Conservation (phyloP, 2,888 invertebrate genomes). For the Leptinotarsa tumamoca region DNA sequence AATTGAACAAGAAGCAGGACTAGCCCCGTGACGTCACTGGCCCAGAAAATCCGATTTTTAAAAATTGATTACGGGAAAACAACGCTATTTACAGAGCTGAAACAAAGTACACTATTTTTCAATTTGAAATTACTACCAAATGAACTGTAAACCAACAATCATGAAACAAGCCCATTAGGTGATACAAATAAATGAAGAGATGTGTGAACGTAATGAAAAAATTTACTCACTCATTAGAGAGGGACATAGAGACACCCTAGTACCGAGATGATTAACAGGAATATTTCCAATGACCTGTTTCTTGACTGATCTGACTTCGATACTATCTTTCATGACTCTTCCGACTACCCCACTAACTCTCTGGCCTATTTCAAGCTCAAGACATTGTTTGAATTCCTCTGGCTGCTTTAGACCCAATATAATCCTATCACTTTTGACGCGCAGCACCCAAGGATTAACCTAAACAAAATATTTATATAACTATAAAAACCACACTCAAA, state of each 20-base stretch:
- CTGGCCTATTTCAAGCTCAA: slow-evolving; percentile 63
- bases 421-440: slow-evolving; percentile 64
- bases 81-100: too few species aligned
- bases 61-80: too few species aligned
- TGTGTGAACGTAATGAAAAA: not conserved
- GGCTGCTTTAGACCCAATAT: slow-evolving; percentile 64
- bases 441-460: slow-evolving; percentile 69
- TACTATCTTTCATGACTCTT: slow-evolving; percentile 57
- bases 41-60: too few species aligned
- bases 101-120: too few species aligned
- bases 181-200: too few species aligned
- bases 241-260: slow-evolving; percentile 60
- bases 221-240: slow-evolving; percentile 56
- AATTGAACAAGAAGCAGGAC: too few species aligned
- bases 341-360: slow-evolving; percentile 64
- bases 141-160: too few species aligned
- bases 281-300: slow-evolving; percentile 60
- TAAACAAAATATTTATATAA: slow-evolving; percentile 51
- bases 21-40: too few species aligned
- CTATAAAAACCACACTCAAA: too few species aligned
- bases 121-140: too few species aligned
- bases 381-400: slow-evolving; percentile 48
- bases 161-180: too few species aligned
- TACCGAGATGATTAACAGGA: slow-evolving; percentile 63
- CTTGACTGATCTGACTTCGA: slow-evolving; percentile 62